Evolutionary conservation across 2,888 invertebrate species (phyloP), one percentile per base, ranked within the genome.

Genomic region (Zaprionus lineosus): DNA sequence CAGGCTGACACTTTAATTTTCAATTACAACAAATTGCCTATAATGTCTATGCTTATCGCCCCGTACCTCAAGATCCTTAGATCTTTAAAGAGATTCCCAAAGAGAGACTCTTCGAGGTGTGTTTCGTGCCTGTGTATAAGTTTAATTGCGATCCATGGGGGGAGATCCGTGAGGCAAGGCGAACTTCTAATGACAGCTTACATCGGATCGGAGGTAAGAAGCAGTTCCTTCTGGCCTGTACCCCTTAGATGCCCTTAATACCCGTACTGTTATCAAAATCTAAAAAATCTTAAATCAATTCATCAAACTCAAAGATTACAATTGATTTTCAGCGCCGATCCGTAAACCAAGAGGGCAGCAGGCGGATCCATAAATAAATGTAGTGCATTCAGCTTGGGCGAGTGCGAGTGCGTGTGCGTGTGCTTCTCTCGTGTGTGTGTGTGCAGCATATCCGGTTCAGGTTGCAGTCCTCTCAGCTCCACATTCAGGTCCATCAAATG

Each of bases 311-410:
- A 78, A 68, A 75, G 56, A 69, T 74, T 64, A 72, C 82, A 86
- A 82, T 84, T 85, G 86, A 79, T 76, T 85, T 70, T 65, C 52
- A 59, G 40, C 40, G 51, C 46, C 36, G 46, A 37, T 15, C 66
- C 3, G 11, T 37, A 12, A 41, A 9, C 12, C n/a, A 14, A 7
- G 2, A 6, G 6, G 14, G 64, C 57, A 62, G 65, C 71, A 67
- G 78, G 81, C 84, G 84, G 88, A 87, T 86, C 86, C 86, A 86
- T 87, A 86, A 86, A 86, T 87, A 82, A 82, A 86, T 84, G 86
- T 77, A 82, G 74, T 82, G 67, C 84, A 81, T 53, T 76, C 77
- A 26, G 53, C 18, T 60, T 65, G 55, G n/a, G n/a, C 24, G 50
- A 47, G 70, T 50, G 70, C 66, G 12, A 14, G 15, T 9, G n/a